Base-by-base conservation (phyloP, 2,113 vertebrate genomes). In the Rhineura floridana region DNA sequence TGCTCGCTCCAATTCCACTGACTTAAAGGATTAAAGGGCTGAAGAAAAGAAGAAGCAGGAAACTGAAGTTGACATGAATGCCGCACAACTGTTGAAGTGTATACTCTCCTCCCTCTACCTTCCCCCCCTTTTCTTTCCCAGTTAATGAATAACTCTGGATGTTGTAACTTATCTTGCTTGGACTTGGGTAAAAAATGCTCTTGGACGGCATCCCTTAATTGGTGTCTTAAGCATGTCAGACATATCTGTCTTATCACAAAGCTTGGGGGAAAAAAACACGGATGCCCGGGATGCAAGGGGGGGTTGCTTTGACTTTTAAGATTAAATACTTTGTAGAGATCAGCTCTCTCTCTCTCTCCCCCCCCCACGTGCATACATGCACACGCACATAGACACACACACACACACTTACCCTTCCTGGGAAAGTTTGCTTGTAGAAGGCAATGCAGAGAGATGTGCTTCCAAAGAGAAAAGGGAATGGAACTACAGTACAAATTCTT, bases 91-190 rank as follows among this genome's bases (percentile, higher is more conserved):
- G 1, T 46, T 84, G 55, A 91, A 79, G 48, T 63, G 44, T 39
- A 65, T 11, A 76, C 78, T n/a, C 9, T 0, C 63, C 44, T 77
- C 15, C 83, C 59, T 15, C 33, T 36, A 59, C 70, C 19, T 3
- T 10, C 33, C 44, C 85, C 25, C 2, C 28, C 15, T 91, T 92
- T 88, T 92, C 85, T 89, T 92, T 88, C 25, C 59, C 87, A 87
- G 88, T 82, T 81, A 89, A 78, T 93, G 92, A 93, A 91, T 89
- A 94, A 89, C 80, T 93, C 76, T 79, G 84, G 84, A 81, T 87
- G 67, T 65, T 91, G 77, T 91, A 90, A 91, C 67, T 85, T 89
- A 94, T 75, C 78, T 93, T 89, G 92, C 65, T 72, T 80, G 75
- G 88, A 89, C 30, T 50, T 86, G 59, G 84, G 1, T 39, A 80